Percentiles rank a stretch among this genome's conserved stretches.
These are phyloP conservation scores for Plectrocnemia conspersa DNA, from an alignment of 1,140 invertebrate species.

Conservation along the genomic window DNA sequence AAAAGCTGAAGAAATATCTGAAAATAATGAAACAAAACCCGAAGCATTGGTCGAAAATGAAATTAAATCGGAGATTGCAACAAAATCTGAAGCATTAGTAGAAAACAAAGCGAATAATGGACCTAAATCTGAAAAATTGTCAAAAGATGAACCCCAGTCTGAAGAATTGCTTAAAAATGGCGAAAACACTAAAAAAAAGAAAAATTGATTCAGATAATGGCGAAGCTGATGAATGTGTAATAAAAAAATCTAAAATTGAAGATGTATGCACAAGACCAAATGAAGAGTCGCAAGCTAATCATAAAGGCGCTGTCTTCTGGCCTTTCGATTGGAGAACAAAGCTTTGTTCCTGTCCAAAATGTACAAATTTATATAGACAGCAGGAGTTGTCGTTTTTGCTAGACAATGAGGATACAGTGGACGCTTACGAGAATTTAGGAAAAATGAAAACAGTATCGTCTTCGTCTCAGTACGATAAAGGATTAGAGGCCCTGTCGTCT, in stretches of 20 bases:
- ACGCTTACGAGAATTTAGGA: slow-evolving; percentile 79
- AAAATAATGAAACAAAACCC: slow-evolving; percentile 1
- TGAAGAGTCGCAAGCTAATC: slow-evolving; percentile 10
- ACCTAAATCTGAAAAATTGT: background rate
- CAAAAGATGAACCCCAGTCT: background rate
- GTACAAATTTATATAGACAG: slow-evolving; percentile 64
- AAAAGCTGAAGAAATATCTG: background rate
- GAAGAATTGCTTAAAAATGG: slow-evolving; percentile 5
- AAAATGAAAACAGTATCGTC: slow-evolving; percentile 50
- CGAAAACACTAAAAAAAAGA: slow-evolving; percentile 13
- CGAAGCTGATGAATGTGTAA: background rate
- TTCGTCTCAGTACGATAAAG: slow-evolving; percentile 67
- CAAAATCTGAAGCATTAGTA: background rate
- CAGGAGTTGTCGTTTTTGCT: slow-evolving; percentile 67
- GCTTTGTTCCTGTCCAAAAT: slow-evolving; percentile 65
- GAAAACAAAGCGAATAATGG: background rate
- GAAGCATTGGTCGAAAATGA: background rate
- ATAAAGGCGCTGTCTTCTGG: slow-evolving; percentile 61
- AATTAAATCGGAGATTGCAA: slow-evolving; percentile 1
- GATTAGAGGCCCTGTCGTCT: slow-evolving; percentile 68
- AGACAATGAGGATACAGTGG: slow-evolving; percentile 80
- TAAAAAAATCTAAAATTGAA: slow-evolving; percentile 20
- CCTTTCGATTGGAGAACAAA: slow-evolving; percentile 66
- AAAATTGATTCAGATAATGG: slow-evolving; percentile 16
- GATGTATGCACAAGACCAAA: slow-evolving; percentile 14